Base-by-base conservation (phyloP, 2,888 invertebrate genomes). In the Tanytarsus gracilentus region DNA sequence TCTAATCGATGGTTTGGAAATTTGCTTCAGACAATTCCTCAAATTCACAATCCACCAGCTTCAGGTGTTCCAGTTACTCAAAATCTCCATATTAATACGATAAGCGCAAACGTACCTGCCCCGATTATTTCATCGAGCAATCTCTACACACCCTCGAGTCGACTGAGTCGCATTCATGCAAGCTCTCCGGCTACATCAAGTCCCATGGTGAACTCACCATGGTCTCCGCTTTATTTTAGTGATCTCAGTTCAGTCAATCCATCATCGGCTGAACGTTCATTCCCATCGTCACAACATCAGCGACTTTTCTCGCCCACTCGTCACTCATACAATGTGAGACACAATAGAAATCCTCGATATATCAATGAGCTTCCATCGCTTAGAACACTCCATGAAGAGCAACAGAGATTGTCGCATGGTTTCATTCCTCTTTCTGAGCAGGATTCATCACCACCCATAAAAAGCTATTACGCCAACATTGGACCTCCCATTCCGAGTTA, bases 191-290 rank as follows among this genome's bases (percentile, higher is more conserved):
- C 82, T 71, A 75, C 78, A 63, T 79, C 81, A 67, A 80, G 79
- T 63, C 79, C 78, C 9, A 72, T 77, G 64, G 66, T 66, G 69
- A 75, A 79, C 61, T 79, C 84, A 3, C 85, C 86, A 61, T 85
- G 85, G 79, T 82, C 85, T 16, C 82, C 85, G 60, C 78, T 84
- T 63, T 88, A 89, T 75, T 86, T 88, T 68, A 88, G 87, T 70
- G 91, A 92, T 74, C 79, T 92, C 67, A 91, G 91, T 75, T 90
- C 90, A 44, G 91, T 92, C 62, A 81, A 85, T 51, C 84, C 88
- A 48, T 86, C 87, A 67, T 87, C 88, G 18, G 86, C 81, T 7
- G 89, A 86, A 68, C 81, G 86, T 56, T 88, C 89, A 1, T 83
- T 85, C 69, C 88, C 88, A 36, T 84, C 85, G 16, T 88, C 88